Evolutionary conservation across 2,888 invertebrate genomes (phyloP), one percentile per base, ranked within the genome.

Genomic region (Dolichopus griseipennis): DNA sequence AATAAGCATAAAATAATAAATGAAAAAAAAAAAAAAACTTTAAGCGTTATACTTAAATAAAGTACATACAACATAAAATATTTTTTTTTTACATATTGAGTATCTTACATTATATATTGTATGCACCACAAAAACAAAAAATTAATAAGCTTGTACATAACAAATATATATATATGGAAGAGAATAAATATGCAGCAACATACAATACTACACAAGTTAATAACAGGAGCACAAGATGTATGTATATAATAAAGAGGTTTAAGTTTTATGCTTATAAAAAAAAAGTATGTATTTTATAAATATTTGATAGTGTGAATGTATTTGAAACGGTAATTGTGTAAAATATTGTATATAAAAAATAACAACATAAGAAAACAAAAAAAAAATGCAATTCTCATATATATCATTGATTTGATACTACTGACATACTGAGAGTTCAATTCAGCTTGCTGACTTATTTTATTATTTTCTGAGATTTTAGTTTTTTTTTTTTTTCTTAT

Each of bases 31-130:
- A 8, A 20, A 21, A n/a, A 9, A 61, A 61, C n/a, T n/a, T 15
- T 27, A 27, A 27, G n/a, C n/a, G 15, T 61, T 20, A 20, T 8
- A 61, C 4, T 22, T 15, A 62, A 62, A 20, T n/a, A 21, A 62
- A 22, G 27, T 27, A 21, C 65, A 21, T 34, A 52, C 22, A 52
- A 52, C 62, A 64, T 67, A 63, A 43, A 43, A 66, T 62, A 62
- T 66, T 61, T 62, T 61, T 62, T 61, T 66, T 66, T 61, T 62
- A 66, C 34, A 66, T 66, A 66, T 34, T 66, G 61, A 61, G 62
- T 2, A 22, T 27, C 7, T 62, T 18, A 61, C 27, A 5, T 52
- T 27, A 41, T 37, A 37, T 37, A 7, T n/a, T 37, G 37, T 37
- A 37, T 37, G 27, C 27, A 27, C 27, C 8, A 7, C 4, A 12